Conservation (phyloP, 2,797 vertebrate species). For the Hylomyscus alleni region DNA sequence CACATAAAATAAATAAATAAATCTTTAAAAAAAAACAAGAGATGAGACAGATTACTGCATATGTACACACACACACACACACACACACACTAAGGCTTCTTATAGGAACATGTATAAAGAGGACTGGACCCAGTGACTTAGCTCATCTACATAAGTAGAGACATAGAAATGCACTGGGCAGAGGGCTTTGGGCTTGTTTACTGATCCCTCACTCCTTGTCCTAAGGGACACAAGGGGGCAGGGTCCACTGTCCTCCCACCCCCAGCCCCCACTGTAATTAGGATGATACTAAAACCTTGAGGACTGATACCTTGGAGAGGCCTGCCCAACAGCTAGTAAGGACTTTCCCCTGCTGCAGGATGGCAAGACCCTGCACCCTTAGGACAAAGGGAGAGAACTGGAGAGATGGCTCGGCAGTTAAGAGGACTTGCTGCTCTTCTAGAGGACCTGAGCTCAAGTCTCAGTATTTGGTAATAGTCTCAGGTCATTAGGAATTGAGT, state of each 20-base stretch:
- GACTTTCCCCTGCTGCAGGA: not conserved
- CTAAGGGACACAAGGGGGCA: not conserved
- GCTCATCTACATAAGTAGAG: too few relatives aligned
- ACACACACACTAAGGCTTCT: not conserved
- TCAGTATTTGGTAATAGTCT: not conserved
- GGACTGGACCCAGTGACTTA: too few relatives aligned
- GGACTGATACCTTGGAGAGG: not conserved
- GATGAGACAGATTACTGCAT: not conserved
- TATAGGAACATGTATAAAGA: not conserved
- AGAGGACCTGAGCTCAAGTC: not conserved
- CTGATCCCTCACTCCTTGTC: not conserved
- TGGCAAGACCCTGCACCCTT: not conserved
- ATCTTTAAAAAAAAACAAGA: too few relatives aligned
- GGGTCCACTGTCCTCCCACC: not conserved
- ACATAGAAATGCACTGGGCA: not conserved
- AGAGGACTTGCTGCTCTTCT: not conserved
- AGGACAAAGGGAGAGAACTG: not conserved
- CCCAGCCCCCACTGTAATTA: not conserved
- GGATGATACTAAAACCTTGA: not conserved
- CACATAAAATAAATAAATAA: too few relatives aligned
- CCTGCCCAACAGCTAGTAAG: not conserved
- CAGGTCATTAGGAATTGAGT: not conserved
- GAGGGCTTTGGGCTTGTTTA: not conserved
- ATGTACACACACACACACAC: not conserved
- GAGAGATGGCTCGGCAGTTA: not conserved